Conservation (phyloP, 2,797 vertebrate genomes). For the Poecilia wingei region DNA sequence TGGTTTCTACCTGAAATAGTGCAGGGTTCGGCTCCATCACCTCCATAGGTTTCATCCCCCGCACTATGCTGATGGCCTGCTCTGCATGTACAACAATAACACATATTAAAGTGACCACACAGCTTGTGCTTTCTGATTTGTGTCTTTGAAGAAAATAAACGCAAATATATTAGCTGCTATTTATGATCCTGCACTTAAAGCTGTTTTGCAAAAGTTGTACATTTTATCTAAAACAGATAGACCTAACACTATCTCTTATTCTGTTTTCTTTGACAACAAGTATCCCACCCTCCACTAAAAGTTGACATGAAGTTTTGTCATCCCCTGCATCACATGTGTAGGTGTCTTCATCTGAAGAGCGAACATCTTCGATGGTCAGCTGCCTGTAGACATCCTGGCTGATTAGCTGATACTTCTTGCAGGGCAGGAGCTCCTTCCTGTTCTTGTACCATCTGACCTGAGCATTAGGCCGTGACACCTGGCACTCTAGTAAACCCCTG, state of each 20-base stretch:
- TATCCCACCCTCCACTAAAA: constrained; percentile 92
- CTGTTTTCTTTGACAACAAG: neutral
- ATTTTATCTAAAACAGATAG: too few relatives aligned
- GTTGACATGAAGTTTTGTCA: constrained; percentile 89
- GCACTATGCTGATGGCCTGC: constrained; percentile 90
- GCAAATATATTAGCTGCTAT: neutral
- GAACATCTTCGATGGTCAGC: constrained; percentile 87
- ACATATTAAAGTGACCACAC: constrained; percentile 35
- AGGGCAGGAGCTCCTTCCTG: constrained; percentile 75
- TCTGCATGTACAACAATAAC: constrained; percentile 80
- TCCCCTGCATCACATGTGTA: constrained; percentile 93
- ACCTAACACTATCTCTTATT: neutral
- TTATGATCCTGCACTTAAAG: neutral
- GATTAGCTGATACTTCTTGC: constrained; percentile 87
- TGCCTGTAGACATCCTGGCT: constrained; percentile 91
- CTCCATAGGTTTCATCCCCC: constrained; percentile 85
- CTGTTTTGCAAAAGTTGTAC: neutral
- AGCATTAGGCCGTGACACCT: constrained; percentile 90
- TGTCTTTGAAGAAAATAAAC: neutral
- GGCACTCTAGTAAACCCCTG: constrained; percentile 91
- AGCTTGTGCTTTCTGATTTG: neutral
- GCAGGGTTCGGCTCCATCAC: constrained; percentile 90
- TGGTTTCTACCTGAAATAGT: constrained; percentile 90
- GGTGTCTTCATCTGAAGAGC: constrained; percentile 90
- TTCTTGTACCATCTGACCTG: constrained; percentile 91